Base-by-base conservation (phyloP, 2,113 vertebrate genomes). In the Clarias macrocephalus region DNA sequence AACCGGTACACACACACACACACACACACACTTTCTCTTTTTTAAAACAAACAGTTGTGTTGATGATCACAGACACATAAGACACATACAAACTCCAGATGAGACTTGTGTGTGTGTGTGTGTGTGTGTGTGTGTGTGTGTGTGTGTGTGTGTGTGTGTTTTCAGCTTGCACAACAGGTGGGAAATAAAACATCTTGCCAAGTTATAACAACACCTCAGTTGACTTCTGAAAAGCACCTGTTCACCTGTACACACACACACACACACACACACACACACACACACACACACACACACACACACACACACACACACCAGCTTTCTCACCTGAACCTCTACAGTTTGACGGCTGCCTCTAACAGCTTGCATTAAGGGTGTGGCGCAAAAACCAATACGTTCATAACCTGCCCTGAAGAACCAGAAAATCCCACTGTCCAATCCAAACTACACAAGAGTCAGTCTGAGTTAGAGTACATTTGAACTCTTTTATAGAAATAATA, bases 171-270 rank as follows among this genome's bases (percentile, higher is more conserved):
- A 56, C 77, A 93, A 70, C 92, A 94, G 92, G 92, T 94, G 92
- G 79, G 3, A n/a, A 54, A 93, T 88, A 59, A 80, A 56, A 91
- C 91, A 92, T 92, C 92, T 94, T 91, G 75, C 90, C 90, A 89
- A 92, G 87, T 88, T 89, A 80, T 86, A 89, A 56, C 5, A 63
- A 76, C 85, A 91, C 89, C 91, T 89, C 86, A 90, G 85, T 93
- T 85, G 33, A 90, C 87, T 89, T 92, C 91, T 93, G 93, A 88
- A 91, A 86, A 87, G 82, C 59, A 73, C 66, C 76, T 72, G 84
- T 48, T 12, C 48, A 3, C 48, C 0, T 6, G 1, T 25, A 56
- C 75, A 54, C 75, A 54, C 42, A 54, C 81, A 28, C 9, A 13
- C 19, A 48, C 72, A 80, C 73, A 89, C 54, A 48, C 56, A 87